phyloP scores from a whole-genome alignment of 2,888 invertebrate genomes.

The Tupiocoris notatus region DNA sequence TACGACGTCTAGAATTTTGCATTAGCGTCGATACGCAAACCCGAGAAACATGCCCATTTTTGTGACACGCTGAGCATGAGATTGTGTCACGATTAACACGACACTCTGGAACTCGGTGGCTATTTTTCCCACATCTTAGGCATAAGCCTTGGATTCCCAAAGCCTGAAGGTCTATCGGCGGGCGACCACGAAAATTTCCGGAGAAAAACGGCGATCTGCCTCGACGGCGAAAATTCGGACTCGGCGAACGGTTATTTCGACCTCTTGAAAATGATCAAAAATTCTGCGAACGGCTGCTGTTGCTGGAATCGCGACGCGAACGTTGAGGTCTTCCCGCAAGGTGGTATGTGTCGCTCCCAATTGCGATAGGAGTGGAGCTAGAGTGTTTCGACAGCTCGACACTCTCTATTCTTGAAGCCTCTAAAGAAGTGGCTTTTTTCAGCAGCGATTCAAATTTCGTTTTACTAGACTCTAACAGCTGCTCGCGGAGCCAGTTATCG shows the following conservation, averaged over 20 bases:
- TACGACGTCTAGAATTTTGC: not conserved
- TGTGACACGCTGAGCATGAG: not conserved
- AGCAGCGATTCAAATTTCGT: not conserved
- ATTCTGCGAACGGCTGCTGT: not conserved
- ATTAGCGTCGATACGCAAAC: conserved; percentile 16
- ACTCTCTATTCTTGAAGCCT: conserved; percentile 3
- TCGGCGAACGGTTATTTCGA: not conserved
- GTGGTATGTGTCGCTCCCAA: not conserved
- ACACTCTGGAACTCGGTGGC: conserved; percentile 10
- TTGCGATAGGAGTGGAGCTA: not conserved
- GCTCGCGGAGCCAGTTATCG: not conserved
- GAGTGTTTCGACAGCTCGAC: not conserved
- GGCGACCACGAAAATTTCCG: no score
- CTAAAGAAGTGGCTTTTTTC: not conserved
- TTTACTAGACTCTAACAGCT: not conserved
- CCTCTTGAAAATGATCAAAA: not conserved
- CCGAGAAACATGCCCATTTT: conserved; percentile 3
- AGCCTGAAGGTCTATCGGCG: conserved; percentile 1
- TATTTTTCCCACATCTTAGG: conserved; percentile 8
- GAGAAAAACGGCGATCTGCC: not conserved
- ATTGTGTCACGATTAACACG: not conserved
- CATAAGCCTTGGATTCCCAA: conserved; percentile 12
- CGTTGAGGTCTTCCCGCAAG: not conserved
- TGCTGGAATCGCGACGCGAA: not conserved
- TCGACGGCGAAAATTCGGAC: not conserved